Evolutionary conservation across 2,888 invertebrate species (phyloP), one percentile per base, ranked within the genome.

Genomic region (Amphipoea oculea): DNA sequence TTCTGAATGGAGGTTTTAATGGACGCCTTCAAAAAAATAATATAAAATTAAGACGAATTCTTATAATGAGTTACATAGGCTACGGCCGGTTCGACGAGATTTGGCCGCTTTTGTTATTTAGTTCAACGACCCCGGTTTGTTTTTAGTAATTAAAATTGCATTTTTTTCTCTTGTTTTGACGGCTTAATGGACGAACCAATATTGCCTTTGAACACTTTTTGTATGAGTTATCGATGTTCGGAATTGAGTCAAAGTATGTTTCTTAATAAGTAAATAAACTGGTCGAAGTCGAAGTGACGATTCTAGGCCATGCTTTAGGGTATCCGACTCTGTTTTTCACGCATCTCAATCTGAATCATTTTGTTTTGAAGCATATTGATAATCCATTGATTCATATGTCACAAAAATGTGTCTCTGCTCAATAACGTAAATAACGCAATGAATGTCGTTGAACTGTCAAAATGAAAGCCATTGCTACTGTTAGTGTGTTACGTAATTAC

Each of bases 21-120:
- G 95, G 95, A 93, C 88, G 94, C 88, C 93, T 92, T 91, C 90
- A 93, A 88, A 96, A 62, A 94, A 93, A 89, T 68, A 96, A 94
- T 95, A 95, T 95, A 95, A 95, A 95, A 96, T 95, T 95, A 95
- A 95, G 94, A 94, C 92, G 91, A 91, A 92, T 54, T 51, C 78
- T 20, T 92, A 92, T 95, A 95, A 96, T 95, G 94, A 95, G 94
- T 93, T 94, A 94, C 94, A 94, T 95, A 95, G 94, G 91, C 92
- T 91, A 91, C 91, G 92, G 86, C 77, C 89, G 86, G 80, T 92
- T 94, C 92, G 94, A 92, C 90, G 93, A 92, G 92, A 92, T 93
- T 68, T 77, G 91, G 91, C 91, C 91, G 90, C 93, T 94, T 94
- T 95, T 95, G 95, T 95, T 94, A 91, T 68, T 82, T 84, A 80